Percentiles rank a stretch among this genome's conserved stretches.
phyloP scores from a whole-genome alignment of 2,888 invertebrate species.

The Scrobipalpa costella region DNA sequence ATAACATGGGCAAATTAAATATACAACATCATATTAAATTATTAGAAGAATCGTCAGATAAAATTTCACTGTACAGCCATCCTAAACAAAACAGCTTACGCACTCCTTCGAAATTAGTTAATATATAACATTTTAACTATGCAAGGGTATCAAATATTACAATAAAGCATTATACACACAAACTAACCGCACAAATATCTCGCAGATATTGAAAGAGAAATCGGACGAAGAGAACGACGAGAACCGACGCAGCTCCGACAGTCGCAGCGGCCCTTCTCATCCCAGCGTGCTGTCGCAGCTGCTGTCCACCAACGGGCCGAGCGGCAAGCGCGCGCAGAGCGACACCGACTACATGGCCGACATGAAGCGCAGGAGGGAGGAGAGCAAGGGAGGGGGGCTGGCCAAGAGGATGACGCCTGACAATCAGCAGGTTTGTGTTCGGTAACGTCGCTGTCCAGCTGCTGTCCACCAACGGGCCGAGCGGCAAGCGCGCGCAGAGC shows the following conservation, averaged over 20 bases:
- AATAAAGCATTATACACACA: neutral
- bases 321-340: conserved; percentile 60
- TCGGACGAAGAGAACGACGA: conserved; percentile 89
- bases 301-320: conserved; percentile 62
- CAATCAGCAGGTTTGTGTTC: conserved; percentile 66
- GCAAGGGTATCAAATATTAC: too few relatives aligned
- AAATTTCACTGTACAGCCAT: too few relatives aligned
- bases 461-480: conserved; percentile 62
- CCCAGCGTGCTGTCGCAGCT: conserved; percentile 80
- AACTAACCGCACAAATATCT: conserved; percentile 33
- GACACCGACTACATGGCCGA: conserved; percentile 59
- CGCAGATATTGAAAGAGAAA: conserved; percentile 89
- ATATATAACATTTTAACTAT: too few relatives aligned
- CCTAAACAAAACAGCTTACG: too few relatives aligned
- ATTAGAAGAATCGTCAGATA: too few relatives aligned
- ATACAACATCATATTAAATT: neutral
- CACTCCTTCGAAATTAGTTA: too few relatives aligned
- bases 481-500: conserved; percentile 60
- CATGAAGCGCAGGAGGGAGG: conserved; percentile 72
- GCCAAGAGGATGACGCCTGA: conserved; percentile 77
- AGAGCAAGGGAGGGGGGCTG: conserved; percentile 83
- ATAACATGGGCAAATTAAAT: neutral
- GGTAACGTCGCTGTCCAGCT: conserved; percentile 69
- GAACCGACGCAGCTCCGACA: conserved; percentile 66
- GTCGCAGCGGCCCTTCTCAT: conserved; percentile 57